Base-by-base conservation (phyloP, 1,140 invertebrate genomes). In the Scaptomyza graminum region DNA sequence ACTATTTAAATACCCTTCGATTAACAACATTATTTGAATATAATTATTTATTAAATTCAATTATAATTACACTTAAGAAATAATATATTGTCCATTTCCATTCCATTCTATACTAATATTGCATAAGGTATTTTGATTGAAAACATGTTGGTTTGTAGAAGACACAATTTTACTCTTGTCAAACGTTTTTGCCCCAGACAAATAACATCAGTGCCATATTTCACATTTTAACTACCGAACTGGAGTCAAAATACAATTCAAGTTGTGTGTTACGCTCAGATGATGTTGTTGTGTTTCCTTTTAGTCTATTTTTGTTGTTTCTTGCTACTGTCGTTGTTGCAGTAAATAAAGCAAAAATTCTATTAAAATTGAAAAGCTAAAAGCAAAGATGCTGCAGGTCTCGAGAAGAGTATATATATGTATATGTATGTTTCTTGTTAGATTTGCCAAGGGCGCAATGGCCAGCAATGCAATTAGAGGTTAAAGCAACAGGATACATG, bases 331-430 rank as follows among this genome's bases (percentile, higher is more conserved):
- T n/a, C n/a, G 34, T 60, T 74, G 47, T 50, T 60, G 54, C 59
- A 66, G 76, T 60, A 78, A 81, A 81, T 81, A 74, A 66, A 44
- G 50, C 37, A 71, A 63, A 75, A 81, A 75, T 87, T 81, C 66
- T 61, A 78, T 85, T 75, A 78, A 85, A 74, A 62, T 69, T 85
- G 76, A 74, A 78, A 77, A 69, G 63, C 51, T 22, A 73, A 22
- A 50, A 68, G 66, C 56, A 64, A 63, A 68, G 69, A 61, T 61
- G 31, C 62, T 51, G 55, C 41, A 34, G 31, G 31, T 8, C 31
- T 34, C 6, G 8, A 9, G 13, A 44, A 39, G 12, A 71, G 55
- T 22, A 34, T 34, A 34, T 9, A 34, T 9, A 34, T 25, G 6
- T 41, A 25, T 13, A 44, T 44, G 44, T 31, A 44, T n/a, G 25